Conservation (phyloP, 2,797 vertebrate genomes). For the Etheostoma perlongum region DNA sequence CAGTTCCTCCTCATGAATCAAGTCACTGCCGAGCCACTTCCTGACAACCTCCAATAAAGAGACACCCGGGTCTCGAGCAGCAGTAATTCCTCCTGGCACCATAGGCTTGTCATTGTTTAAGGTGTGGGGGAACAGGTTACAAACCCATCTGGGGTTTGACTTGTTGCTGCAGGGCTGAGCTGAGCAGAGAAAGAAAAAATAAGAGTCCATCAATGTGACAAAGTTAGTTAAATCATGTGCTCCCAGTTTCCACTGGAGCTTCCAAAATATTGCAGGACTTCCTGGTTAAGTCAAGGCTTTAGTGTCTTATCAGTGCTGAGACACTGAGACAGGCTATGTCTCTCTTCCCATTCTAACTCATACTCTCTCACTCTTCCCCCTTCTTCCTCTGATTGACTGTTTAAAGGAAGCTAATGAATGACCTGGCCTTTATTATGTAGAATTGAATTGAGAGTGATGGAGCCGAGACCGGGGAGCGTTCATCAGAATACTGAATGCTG, state of each 20-base stretch:
- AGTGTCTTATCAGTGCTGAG: constrained; percentile 33
- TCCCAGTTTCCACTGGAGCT: constrained; percentile 50
- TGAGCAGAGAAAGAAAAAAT: constrained; percentile 9
- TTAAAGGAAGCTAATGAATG: constrained; percentile 67
- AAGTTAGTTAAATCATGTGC: constrained; percentile 25
- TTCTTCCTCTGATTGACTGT: constrained; percentile 22
- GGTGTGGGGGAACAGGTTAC: constrained; percentile 13
- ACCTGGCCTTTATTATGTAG: constrained; percentile 48
- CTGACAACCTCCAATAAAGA: constrained; percentile 38
- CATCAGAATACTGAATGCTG: constrained; percentile 34
- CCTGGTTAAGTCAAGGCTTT: constrained; percentile 45
- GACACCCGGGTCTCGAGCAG: background rate
- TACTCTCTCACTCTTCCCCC: constrained; percentile 2
- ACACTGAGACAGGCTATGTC: background rate
- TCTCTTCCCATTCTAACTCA: constrained; percentile 12
- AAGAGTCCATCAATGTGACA: constrained; percentile 32
- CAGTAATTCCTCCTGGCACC: background rate
- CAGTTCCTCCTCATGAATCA: constrained; percentile 28
- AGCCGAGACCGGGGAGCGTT: constrained; percentile 16
- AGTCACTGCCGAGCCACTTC: constrained; percentile 27
- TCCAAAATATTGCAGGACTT: constrained; percentile 28
- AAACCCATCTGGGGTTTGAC: constrained; percentile 1
- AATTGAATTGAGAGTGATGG: constrained; percentile 42
- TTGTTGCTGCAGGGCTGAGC: constrained; percentile 24
- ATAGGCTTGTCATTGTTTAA: constrained; percentile 2